Evolutionary conservation across 2,888 invertebrate species (phyloP).

Genomic region (Ctena decussata): DNA sequence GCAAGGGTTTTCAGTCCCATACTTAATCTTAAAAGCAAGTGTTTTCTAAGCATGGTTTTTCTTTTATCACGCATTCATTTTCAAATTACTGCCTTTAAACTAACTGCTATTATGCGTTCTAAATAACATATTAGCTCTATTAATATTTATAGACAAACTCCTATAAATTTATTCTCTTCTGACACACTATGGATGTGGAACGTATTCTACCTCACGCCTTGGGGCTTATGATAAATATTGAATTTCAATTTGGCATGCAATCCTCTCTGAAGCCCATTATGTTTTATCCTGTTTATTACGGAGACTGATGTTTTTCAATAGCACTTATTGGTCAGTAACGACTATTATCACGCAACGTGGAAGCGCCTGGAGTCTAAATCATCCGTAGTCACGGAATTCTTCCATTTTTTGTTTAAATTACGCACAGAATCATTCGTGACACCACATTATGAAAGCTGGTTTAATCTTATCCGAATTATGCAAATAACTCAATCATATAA

Average conservation of each 20-base stretch:
- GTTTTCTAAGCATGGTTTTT: too few species aligned
- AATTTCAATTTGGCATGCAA: constrained; percentile 68
- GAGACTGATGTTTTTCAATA: constrained; percentile 58
- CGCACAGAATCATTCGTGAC: constrained; percentile 55
- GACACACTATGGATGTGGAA: constrained; percentile 38
- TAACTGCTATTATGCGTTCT: constrained; percentile 36
- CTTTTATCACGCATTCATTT: constrained; percentile 39
- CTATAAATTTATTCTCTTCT: constrained; percentile 40
- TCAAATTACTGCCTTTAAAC: constrained; percentile 44
- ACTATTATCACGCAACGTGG: constrained; percentile 54
- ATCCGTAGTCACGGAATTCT: constrained; percentile 60
- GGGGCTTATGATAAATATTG: constrained; percentile 63
- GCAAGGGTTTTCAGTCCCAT: too few species aligned
- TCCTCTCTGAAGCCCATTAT: constrained; percentile 61
- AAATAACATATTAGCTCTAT: constrained; percentile 51
- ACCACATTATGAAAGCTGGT: constrained; percentile 59
- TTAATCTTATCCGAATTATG: constrained; percentile 66
- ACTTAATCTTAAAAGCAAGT: too few species aligned
- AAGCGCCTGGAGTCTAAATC: constrained; percentile 31
- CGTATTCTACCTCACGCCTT: constrained; percentile 54
- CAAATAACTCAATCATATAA: constrained; percentile 52
- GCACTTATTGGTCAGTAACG: constrained; percentile 64
- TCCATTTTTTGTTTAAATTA: constrained; percentile 66
- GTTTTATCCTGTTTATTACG: constrained; percentile 62
- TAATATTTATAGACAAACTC: constrained; percentile 33